Conservation (phyloP, 2,797 vertebrate species). For the Gallirallus australis region DNA sequence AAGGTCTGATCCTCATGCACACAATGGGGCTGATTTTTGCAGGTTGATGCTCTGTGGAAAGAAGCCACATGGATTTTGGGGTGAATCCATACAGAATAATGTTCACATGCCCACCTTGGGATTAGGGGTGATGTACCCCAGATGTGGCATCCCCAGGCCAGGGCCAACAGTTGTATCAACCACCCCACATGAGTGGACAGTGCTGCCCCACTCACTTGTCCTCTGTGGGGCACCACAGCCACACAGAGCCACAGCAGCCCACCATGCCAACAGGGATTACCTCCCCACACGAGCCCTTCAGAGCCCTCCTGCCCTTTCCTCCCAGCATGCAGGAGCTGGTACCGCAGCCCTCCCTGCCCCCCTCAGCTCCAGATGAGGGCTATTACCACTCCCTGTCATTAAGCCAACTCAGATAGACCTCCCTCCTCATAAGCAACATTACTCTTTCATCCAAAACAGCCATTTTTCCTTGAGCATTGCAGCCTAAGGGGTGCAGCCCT, state of each 20-base stretch:
- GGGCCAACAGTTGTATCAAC: not conserved
- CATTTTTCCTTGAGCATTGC: not conserved
- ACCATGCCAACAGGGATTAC: accelerated
- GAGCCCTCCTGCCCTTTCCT: accelerated
- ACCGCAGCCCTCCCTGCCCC: not conserved
- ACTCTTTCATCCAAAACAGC: not conserved
- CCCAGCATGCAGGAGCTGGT: accelerated
- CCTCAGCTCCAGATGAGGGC: not conserved
- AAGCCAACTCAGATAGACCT: not conserved
- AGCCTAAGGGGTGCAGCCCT: not conserved
- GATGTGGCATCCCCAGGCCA: accelerated
- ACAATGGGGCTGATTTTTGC: accelerated
- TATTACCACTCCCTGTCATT: not conserved
- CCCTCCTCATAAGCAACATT: not conserved
- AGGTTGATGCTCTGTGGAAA: not conserved
- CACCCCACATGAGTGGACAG: accelerated
- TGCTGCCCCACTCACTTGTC: not conserved
- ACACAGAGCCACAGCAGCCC: not conserved
- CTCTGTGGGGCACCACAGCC: accelerated
- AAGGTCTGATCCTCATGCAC: not conserved
- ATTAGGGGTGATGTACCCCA: not conserved
- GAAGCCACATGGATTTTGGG: accelerated
- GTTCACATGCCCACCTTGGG: accelerated
- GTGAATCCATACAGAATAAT: accelerated
- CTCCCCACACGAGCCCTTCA: not conserved